Base-by-base conservation (phyloP, 2,113 vertebrate genomes). In the Ciconia stormi region DNA sequence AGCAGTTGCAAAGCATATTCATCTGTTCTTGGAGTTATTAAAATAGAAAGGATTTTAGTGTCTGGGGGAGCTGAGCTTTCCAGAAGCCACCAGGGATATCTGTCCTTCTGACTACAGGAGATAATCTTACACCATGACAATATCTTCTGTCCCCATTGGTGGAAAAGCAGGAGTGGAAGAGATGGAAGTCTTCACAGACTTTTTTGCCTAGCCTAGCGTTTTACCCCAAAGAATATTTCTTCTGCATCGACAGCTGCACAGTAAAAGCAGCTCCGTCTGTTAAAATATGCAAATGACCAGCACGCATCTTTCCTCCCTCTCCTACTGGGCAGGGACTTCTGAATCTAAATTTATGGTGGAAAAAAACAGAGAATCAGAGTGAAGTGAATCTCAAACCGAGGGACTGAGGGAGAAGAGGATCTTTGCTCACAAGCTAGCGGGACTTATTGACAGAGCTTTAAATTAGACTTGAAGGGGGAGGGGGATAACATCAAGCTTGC, bases 191-290 rank as follows among this genome's bases (percentile, higher is more conserved):
- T 88, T 86, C 71, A 58, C 86, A 92, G 38, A 30, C 19, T 29
- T 79, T 93, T 90, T 90, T 93, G 91, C 87, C 66, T 71, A 86
- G 92, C 74, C 50, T 70, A 44, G 29, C 91, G 62, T 74, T 96
- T 95, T 97, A 96, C 94, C 96, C 97, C 82, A 88, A 96, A 96
- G 97, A 97, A 91, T 97, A 96, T 95, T 93, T 95, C 97, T 97
- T 90, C 94, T 94, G 74, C 89, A 66, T 91, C 4, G 93, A 95
- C 97, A 97, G 97, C 97, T 97, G 97, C 94, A 88, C 93, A 88
- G 93, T 61, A 91, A 93, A 97, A 93, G 53, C 89, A 80, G 66
- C 95, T 97, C 97, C 74, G 95, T 97, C 94, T 97, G 97, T 88
- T 97, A 96, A 96, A 97, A 90, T 97, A 97, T 97, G 96, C 71